Evolutionary conservation across 2,888 invertebrate species (phyloP), one percentile per base, ranked within the genome.

Genomic region (Orthonychiurus folsomi): DNA sequence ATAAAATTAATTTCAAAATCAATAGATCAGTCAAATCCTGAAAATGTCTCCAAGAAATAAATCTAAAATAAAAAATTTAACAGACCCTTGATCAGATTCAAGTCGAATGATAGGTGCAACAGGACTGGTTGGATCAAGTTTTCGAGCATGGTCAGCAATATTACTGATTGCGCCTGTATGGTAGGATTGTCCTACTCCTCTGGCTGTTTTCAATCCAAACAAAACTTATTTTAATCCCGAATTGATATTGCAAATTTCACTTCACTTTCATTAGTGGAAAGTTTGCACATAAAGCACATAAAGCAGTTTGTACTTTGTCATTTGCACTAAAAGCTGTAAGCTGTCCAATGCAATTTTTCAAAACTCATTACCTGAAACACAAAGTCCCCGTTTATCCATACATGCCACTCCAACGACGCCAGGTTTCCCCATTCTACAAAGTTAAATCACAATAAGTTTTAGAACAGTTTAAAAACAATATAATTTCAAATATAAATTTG

Each of bases 391-490:
- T 55, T 73, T 68, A 53, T 73, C 71, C 55, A 67, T 66, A 28
- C 69, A 69, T 20, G 68, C 64, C 5, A 68, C 71, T 56, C 72
- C 72, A n/a, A 70, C 66, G n/a, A 73, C 72, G 5, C 71, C 71
- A 23, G 68, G 59, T 50, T 59, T 59, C 9, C 21, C 50, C 59
- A 59, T 59, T 37, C 59, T 59, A 26, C 3, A n/a, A 57, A 79
- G 91, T 97, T 76, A 97, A 99, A 76, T 88, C 93, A 1, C 84
- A 99, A 57, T 81, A 99, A 3, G 85, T 93, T 0, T n/a, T n/a
- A n/a, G n/a, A n/a, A n/a, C n/a, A n/a, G n/a, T n/a, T n/a, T n/a
- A n/a, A n/a, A n/a, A n/a, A n/a, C n/a, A n/a, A n/a, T n/a, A n/a
- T n/a, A n/a, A n/a, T n/a, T n/a, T n/a, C n/a, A n/a, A n/a, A n/a